Percentiles rank a stretch among this genome's conserved stretches.
These are phyloP conservation scores for Cydia strobilella DNA, from an alignment of 1,140 invertebrate species.

Conservation along the genomic window DNA sequence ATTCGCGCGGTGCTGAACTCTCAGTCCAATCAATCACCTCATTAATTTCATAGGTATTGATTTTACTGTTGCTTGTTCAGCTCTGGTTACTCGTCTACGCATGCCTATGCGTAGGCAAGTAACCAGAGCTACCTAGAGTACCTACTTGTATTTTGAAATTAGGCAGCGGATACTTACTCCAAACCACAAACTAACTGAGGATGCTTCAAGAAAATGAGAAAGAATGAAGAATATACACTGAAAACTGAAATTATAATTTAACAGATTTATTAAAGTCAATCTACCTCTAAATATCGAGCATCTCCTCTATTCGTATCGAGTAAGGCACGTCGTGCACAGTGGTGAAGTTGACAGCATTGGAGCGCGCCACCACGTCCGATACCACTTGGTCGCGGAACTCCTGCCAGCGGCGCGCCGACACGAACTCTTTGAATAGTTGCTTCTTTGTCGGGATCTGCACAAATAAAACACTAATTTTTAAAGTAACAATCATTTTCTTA, in stretches of 20 bases:
- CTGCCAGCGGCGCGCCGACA: slow-evolving; percentile 79
- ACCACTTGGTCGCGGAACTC: slow-evolving; percentile 78
- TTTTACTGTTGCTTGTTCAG: no score
- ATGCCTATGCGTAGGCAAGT: no score
- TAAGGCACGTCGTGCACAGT: slow-evolving; percentile 83
- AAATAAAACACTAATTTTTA: slow-evolving; percentile 24
- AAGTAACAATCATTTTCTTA: not conserved
- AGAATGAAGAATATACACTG: no score
- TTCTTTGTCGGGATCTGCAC: slow-evolving; percentile 79
- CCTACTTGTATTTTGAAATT: no score
- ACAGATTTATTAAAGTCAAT: no score
- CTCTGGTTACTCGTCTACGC: no score
- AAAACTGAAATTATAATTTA: slow-evolving; percentile 41
- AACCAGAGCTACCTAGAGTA: no score
- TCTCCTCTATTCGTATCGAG: slow-evolving; percentile 81
- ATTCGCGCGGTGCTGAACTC: no score
- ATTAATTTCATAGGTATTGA: no score
- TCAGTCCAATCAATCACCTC: no score
- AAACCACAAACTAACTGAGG: no score
- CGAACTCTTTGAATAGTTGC: slow-evolving; percentile 80
- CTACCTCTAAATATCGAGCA: slow-evolving; percentile 60
- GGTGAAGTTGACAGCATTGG: slow-evolving; percentile 77
- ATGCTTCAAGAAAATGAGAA: not conserved
- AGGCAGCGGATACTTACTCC: no score
- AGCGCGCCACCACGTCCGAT: slow-evolving; percentile 71